A percentile compares a stretch with the other conserved stretches of the same genome.
Evolutionary conservation across 2,113 vertebrate genomes (phyloP).

Genomic region (Oncorhynchus gorbuscha): DNA sequence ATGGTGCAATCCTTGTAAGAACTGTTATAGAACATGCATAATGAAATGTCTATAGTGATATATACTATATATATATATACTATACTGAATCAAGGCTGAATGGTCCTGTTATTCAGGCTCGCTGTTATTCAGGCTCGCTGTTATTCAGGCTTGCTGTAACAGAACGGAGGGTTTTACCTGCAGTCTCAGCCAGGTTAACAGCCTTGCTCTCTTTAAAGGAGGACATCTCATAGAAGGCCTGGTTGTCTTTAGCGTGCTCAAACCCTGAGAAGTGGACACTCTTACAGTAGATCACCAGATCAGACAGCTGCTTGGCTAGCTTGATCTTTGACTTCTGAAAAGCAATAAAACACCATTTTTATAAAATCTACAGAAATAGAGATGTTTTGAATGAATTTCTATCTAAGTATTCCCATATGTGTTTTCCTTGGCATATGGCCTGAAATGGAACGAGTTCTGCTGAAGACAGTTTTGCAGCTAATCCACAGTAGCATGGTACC

Average conservation of each 20-base stretch:
- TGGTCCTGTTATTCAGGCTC: background rate
- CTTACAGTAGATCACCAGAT: constrained; percentile 92
- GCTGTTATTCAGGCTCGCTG: too few relatives aligned
- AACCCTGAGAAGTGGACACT: constrained; percentile 91
- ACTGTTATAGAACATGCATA: background rate
- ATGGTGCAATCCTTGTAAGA: background rate
- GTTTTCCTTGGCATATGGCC: too few relatives aligned
- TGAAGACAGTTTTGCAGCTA: too few relatives aligned
- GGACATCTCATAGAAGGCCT: constrained; percentile 88
- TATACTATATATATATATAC: too few relatives aligned
- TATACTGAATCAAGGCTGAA: background rate
- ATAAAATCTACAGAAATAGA: constrained; percentile 31
- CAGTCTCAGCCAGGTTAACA: constrained; percentile 79
- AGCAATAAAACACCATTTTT: background rate
- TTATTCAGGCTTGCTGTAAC: background rate
- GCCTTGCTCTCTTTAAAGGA: constrained; percentile 89
- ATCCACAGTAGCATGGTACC: too few relatives aligned
- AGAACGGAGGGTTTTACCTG: constrained; percentile 68
- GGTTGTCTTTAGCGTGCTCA: constrained; percentile 69
- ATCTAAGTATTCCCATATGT: background rate
- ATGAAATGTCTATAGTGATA: background rate
- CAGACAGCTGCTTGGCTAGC: constrained; percentile 86
- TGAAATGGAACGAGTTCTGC: too few relatives aligned
- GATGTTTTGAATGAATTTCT: background rate
- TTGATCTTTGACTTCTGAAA: constrained; percentile 83